A percentile compares a stretch with the other conserved stretches of the same genome.
Conservation (phyloP, 1,140 invertebrate genomes). For the Diploscapter pachys region DNA sequence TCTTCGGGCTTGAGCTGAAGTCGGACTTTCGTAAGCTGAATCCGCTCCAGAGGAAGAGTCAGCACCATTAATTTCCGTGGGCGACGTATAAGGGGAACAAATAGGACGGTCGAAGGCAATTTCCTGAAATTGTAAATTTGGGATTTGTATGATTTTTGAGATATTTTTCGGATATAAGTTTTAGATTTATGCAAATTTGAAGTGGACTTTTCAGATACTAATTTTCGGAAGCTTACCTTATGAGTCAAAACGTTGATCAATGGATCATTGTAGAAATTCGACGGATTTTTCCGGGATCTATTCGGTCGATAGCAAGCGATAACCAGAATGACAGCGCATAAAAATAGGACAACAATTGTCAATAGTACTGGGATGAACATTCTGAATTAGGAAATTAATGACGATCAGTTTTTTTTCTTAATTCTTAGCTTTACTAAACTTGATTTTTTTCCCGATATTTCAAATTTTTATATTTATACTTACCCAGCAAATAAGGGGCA, state of each 20-base stretch:
- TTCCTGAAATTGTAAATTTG: neutral
- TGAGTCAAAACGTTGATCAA: conserved; percentile 1
- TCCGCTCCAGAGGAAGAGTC: neutral
- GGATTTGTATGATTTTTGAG: conserved; percentile 5
- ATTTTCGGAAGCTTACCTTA: too few species aligned
- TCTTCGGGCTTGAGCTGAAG: conserved; percentile 18
- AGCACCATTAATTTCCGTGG: too few species aligned
- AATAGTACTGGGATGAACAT: conserved; percentile 13
- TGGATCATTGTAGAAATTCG: conserved; percentile 23
- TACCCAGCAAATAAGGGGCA: neutral
- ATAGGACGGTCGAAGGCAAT: conserved; percentile 5
- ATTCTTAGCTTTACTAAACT: too few species aligned
- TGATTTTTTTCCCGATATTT: too few species aligned
- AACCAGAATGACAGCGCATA: conserved; percentile 7
- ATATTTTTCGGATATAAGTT: neutral
- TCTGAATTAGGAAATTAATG: neutral
- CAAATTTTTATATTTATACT: neutral
- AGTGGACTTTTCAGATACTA: neutral
- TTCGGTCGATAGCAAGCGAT: conserved; percentile 8
- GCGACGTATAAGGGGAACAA: neutral
- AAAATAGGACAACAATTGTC: conserved; percentile 7
- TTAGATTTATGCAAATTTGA: neutral
- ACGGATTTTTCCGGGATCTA: neutral
- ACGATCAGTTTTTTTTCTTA: too few species aligned
- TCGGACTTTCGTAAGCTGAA: conserved; percentile 27